These are phyloP conservation scores for Orgyia antiqua DNA, from an alignment of 2,888 invertebrate genomes.

Conservation along the genomic window DNA sequence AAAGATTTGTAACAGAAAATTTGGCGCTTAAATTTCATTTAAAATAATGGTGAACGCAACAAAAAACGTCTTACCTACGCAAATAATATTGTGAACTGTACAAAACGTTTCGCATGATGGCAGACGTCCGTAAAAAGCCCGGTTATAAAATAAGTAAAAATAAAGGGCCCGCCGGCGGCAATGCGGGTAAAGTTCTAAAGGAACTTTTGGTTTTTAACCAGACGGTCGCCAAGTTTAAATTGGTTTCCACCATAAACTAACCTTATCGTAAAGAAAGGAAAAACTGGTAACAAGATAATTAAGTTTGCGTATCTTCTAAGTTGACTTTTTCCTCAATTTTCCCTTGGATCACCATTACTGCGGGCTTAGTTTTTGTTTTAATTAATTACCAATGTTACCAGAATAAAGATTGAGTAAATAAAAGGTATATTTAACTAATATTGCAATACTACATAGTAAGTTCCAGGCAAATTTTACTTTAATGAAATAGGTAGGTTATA, in stretches of 20 bases:
- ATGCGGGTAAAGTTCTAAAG: conserved; percentile 53
- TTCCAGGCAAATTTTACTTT: no score
- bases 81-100: conserved; percentile 39
- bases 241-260: conserved; percentile 55
- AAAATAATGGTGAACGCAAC: conserved; percentile 18
- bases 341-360: no score
- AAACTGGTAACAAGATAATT: conserved; percentile 57
- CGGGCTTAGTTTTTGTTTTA: no score
- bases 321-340: no score
- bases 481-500: no score
- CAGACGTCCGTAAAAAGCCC: conserved; percentile 52
- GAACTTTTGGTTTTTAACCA: conserved; percentile 71
- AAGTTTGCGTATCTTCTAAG: conserved; percentile 19
- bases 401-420: no score
- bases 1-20: conserved; percentile 6
- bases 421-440: no score
- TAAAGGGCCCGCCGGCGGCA: conserved; percentile 51
- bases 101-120: conserved; percentile 49
- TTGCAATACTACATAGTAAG: no score
- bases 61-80: conserved; percentile 24
- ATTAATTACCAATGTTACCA: no score
- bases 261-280: conserved; percentile 43
- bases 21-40: conserved; percentile 19
- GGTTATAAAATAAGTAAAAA: conserved; percentile 62
- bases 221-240: conserved; percentile 70